These are phyloP conservation scores for Aleiodes testaceus DNA, from an alignment of 2,888 invertebrate species.

Conservation along the genomic window DNA sequence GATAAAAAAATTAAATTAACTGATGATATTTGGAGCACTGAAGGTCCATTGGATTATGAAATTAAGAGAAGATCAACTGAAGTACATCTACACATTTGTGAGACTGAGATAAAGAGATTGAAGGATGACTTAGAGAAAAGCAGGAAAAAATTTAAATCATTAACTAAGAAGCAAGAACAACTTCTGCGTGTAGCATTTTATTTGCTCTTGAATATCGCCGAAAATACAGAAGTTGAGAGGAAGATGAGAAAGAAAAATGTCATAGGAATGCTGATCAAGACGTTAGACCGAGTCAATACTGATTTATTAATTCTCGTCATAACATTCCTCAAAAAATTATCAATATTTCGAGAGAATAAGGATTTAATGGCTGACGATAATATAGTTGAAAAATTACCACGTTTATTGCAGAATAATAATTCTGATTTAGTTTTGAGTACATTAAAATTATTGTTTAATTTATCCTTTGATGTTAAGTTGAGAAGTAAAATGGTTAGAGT, in stretches of 20 bases:
- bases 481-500: slow-evolving; percentile 92
- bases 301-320: slow-evolving; percentile 92
- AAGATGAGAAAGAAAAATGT: slow-evolving; percentile 97
- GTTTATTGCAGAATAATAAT: slow-evolving; percentile 80
- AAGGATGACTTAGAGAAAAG: slow-evolving; percentile 86
- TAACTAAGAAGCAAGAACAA: slow-evolving; percentile 95
- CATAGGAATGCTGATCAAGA: slow-evolving; percentile 88
- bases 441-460: slow-evolving; percentile 91
- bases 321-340: slow-evolving; percentile 95
- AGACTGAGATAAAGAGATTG: slow-evolving; percentile 70
- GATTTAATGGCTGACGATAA: slow-evolving; percentile 89
- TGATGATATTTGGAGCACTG: slow-evolving; percentile 69
- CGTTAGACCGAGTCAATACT: slow-evolving; percentile 91
- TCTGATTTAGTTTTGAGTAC: slow-evolving; percentile 87
- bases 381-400: slow-evolving; percentile 88
- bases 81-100: slow-evolving; percentile 55
- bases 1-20: slow-evolving; percentile 65
- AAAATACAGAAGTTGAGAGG: slow-evolving; percentile 95
- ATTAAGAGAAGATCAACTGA: slow-evolving; percentile 64
- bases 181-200: slow-evolving; percentile 93
- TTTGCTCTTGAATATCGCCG: slow-evolving; percentile 94
- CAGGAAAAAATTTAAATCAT: slow-evolving; percentile 83
- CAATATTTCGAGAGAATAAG: slow-evolving; percentile 95
- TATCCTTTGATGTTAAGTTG: slow-evolving; percentile 93
- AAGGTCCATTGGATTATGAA: slow-evolving; percentile 67